Evolutionary conservation across 2,797 vertebrate genomes (phyloP).

Genomic region (Pseudomugil tenellus): DNA sequence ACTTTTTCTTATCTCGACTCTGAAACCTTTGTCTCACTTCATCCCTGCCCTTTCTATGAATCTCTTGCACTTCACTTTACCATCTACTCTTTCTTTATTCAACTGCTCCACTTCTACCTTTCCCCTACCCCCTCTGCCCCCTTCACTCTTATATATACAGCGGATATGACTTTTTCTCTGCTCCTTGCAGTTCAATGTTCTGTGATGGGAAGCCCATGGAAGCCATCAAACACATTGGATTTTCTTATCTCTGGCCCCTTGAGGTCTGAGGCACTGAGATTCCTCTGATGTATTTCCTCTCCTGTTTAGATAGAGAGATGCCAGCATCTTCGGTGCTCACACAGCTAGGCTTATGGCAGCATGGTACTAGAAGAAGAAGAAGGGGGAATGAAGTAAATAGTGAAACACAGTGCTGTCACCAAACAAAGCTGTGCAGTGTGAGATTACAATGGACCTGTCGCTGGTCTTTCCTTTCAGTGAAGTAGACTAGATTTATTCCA

Average conservation of each 20-base stretch:
- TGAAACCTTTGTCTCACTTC: conserved; percentile 36
- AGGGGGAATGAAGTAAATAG: conserved; percentile 33
- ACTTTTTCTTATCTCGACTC: conserved; percentile 41
- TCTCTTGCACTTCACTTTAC: conserved; percentile 19
- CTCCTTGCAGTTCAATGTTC: conserved; percentile 24
- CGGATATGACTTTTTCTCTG: conserved; percentile 11
- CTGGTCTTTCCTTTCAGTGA: neutral
- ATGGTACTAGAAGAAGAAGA: conserved; percentile 22
- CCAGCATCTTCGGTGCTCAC: conserved; percentile 35
- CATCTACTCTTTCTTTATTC: conserved; percentile 26
- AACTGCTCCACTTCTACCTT: conserved; percentile 3
- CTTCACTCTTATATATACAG: conserved; percentile 13
- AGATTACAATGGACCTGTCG: conserved; percentile 32
- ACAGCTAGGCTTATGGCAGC: conserved; percentile 48
- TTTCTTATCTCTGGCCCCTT: conserved; percentile 57
- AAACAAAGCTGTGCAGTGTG: conserved; percentile 33
- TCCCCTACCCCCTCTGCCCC: neutral
- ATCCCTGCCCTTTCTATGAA: conserved; percentile 24
- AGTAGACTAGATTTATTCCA: conserved; percentile 15
- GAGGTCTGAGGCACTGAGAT: conserved; percentile 54
- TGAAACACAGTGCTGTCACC: conserved; percentile 18
- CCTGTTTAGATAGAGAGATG: conserved; percentile 42
- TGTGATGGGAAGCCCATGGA: conserved; percentile 50
- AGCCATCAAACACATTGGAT: conserved; percentile 48
- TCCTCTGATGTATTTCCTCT: conserved; percentile 42